phyloP scores from a whole-genome alignment of 2,888 invertebrate genomes.

The Drosophila siamana region DNA sequence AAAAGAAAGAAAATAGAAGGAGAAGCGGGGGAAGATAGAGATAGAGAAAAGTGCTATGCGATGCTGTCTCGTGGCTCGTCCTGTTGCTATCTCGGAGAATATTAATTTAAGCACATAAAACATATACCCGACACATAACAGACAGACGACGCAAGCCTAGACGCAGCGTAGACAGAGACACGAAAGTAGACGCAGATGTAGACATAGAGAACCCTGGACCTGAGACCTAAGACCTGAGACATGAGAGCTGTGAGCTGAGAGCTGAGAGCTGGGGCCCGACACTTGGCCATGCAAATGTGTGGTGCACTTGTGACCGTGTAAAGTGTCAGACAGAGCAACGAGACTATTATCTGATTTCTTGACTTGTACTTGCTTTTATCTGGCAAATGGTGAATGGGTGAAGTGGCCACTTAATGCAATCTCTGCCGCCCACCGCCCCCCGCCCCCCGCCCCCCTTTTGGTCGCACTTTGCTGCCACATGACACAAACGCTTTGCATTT shows the following conservation, averaged over 20 bases:
- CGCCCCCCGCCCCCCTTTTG: too few species aligned
- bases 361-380: conserved; percentile 69
- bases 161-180: conserved; percentile 3
- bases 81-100: conserved; percentile 39
- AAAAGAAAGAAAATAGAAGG: too few species aligned
- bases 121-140: conserved; percentile 51
- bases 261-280: conserved; percentile 19
- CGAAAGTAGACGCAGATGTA: conserved; percentile 8
- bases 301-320: conserved; percentile 58
- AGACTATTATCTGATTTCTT: conserved; percentile 75
- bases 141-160: conserved; percentile 10
- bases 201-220: too few species aligned
- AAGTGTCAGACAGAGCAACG: conserved; percentile 55
- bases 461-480: not conserved
- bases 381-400: conserved; percentile 33
- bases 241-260: too few species aligned
- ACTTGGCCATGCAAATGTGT: conserved; percentile 77
- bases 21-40: too few species aligned
- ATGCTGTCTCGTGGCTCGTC: too few species aligned
- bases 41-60: not conserved
- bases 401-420: conserved; percentile 50
- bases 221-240: too few species aligned
- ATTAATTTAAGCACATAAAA: conserved; percentile 80
- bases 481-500: too few species aligned
- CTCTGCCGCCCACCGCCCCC: too few species aligned